phyloP scores from a whole-genome alignment of 2,797 vertebrate species.

The Protonibea diacanthus region DNA sequence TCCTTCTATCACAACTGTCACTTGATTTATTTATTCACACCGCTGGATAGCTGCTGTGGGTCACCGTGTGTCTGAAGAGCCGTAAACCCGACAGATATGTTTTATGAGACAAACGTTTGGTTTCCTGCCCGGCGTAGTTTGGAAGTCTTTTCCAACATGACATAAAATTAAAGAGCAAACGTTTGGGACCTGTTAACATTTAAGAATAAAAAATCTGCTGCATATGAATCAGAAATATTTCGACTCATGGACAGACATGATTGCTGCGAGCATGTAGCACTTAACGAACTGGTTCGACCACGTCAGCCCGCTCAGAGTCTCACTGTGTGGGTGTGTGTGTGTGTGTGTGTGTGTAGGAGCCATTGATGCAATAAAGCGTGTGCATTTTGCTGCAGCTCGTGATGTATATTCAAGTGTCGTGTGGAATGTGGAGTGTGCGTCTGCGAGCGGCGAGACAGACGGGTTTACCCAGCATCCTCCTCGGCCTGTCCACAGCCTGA shows the following conservation, averaged over 20 bases:
- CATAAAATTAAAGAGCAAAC: not conserved
- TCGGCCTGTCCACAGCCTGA: constrained; percentile 17
- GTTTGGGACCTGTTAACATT: not conserved
- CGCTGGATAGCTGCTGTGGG: not conserved
- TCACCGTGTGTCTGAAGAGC: not conserved
- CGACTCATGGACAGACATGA: not conserved
- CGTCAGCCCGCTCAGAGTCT: not conserved
- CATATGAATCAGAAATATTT: too few species aligned
- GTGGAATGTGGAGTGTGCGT: constrained; percentile 8
- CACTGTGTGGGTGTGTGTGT: not conserved
- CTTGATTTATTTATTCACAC: not conserved
- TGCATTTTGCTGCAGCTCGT: not conserved
- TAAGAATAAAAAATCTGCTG: too few species aligned
- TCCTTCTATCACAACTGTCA: not conserved
- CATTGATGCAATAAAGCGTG: not conserved
- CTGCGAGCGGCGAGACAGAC: not conserved
- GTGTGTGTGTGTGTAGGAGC: not conserved
- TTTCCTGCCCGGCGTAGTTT: too few species aligned
- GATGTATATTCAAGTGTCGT: constrained; percentile 7
- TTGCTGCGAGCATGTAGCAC: not conserved
- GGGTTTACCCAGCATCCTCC: constrained; percentile 20
- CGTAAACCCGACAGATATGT: too few species aligned
- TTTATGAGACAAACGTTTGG: too few species aligned
- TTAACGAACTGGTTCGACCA: constrained; percentile 22
- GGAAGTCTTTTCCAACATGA: not conserved